phyloP scores from a whole-genome alignment of 2,113 vertebrate genomes.

The Datnioides undecimradiatus region DNA sequence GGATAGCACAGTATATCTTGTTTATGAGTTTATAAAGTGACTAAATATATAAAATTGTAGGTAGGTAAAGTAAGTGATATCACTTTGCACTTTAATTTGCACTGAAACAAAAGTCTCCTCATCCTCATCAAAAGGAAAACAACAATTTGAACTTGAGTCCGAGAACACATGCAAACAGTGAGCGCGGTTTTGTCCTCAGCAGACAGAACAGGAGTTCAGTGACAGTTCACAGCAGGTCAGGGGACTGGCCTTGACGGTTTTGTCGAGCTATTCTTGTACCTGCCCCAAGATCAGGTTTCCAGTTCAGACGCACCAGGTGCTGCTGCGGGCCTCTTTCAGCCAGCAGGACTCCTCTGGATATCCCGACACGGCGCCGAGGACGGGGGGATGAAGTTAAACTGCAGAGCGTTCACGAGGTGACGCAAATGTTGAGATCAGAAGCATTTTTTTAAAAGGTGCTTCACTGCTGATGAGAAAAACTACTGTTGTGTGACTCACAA shows the following conservation, averaged over 20 bases:
- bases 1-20: no score
- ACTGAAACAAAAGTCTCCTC: no score
- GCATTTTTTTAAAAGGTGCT: slow-evolving; percentile 9
- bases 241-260: slow-evolving; percentile 43
- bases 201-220: slow-evolving; percentile 37
- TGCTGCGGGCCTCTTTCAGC: not conserved
- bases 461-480: not conserved
- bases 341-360: slow-evolving; percentile 17
- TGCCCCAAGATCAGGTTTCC: slow-evolving; percentile 77
- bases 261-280: slow-evolving; percentile 78
- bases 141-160: not conserved
- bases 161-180: not conserved
- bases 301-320: slow-evolving; percentile 64
- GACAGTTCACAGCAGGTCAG: slow-evolving; percentile 59
- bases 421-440: slow-evolving; percentile 22
- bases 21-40: no score
- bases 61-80: no score
- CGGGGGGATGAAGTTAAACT: slow-evolving; percentile 14
- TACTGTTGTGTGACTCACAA: slow-evolving; percentile 7
- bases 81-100: no score
- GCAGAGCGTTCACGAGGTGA: slow-evolving; percentile 15
- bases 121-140: no score
- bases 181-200: slow-evolving; percentile 6
- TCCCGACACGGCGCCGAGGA: not conserved
- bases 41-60: no score